These are phyloP conservation scores for Aphelenchoides fujianensis DNA, from an alignment of 1,140 invertebrate species.

Conservation along the genomic window DNA sequence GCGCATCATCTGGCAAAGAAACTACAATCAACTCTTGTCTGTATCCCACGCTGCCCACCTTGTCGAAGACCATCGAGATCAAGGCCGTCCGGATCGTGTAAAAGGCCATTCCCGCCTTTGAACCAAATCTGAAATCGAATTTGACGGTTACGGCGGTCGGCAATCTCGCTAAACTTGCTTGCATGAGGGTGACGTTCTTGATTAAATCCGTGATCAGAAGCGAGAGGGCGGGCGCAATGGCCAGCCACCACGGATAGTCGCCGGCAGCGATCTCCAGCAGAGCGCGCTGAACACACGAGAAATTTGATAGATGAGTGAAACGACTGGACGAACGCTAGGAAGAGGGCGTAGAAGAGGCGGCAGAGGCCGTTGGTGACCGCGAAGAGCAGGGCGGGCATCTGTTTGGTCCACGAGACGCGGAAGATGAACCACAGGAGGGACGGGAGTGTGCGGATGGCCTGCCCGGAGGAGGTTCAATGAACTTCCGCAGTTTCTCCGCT, in stretches of 20 bases:
- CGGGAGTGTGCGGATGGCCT: background rate
- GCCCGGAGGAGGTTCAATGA: background rate
- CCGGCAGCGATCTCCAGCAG: background rate
- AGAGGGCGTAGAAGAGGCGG: background rate
- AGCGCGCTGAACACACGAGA: background rate
- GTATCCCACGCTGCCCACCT: constrained; percentile 31
- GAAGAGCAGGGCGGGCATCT: background rate
- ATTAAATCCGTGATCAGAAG: background rate
- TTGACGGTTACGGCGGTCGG: no score
- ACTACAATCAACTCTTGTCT: background rate
- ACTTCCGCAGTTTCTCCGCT: background rate
- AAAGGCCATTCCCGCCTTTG: constrained; percentile 4
- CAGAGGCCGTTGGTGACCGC: background rate
- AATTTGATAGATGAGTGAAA: background rate
- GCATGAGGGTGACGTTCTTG: background rate
- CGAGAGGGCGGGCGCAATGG: background rate
- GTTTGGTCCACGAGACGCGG: background rate
- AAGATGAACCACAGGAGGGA: background rate
- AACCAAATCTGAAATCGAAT: no score
- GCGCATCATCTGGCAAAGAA: constrained; percentile 34
- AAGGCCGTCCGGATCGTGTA: constrained; percentile 23
- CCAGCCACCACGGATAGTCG: constrained; percentile 8
- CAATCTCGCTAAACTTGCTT: background rate
- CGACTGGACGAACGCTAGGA: background rate
- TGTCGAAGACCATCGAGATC: constrained; percentile 28